Percentiles rank a stretch among this genome's conserved stretches.
phyloP scores from a whole-genome alignment of 2,797 vertebrate genomes.

The Anolis apletophallus region DNA sequence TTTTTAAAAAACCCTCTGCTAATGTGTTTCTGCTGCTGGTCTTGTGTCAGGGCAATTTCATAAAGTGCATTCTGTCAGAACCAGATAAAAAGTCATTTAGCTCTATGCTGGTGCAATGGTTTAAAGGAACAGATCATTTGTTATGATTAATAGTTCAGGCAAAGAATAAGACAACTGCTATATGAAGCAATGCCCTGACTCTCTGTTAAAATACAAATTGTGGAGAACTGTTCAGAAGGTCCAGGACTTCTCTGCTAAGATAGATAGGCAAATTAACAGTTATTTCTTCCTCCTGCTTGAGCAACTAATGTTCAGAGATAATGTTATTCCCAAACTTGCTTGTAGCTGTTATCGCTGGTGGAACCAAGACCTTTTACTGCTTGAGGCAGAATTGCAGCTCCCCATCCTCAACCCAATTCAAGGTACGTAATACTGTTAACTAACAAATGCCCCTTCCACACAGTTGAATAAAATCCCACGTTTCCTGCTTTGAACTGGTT shows the following conservation, averaged over 20 bases:
- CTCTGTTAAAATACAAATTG: background rate
- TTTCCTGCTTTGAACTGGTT: too few species aligned
- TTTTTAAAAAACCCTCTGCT: background rate
- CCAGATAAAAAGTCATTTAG: slow-evolving; percentile 10
- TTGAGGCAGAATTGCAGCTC: background rate
- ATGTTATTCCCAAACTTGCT: too few species aligned
- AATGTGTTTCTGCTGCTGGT: background rate
- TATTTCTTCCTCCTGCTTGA: background rate
- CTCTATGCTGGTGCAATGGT: slow-evolving; percentile 8
- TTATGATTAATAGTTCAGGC: slow-evolving; percentile 20
- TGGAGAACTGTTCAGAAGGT: background rate
- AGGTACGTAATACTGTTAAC: background rate
- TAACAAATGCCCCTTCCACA: too few species aligned
- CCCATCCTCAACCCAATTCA: background rate
- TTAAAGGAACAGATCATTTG: slow-evolving; percentile 23
- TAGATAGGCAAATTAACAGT: background rate
- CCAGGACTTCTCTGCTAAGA: background rate
- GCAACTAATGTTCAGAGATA: background rate
- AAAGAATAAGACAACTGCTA: background rate
- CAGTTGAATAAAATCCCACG: too few species aligned
- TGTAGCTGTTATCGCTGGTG: background rate
- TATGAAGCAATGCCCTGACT: background rate
- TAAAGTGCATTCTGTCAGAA: slow-evolving; percentile 4
- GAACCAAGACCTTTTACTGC: background rate
- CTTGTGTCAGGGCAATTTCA: background rate